A percentile compares a stretch with the other conserved stretches of the same genome.
These are phyloP conservation scores for Hydropsyche betteni DNA, from an alignment of 2,888 invertebrate species.

Conservation along the genomic window DNA sequence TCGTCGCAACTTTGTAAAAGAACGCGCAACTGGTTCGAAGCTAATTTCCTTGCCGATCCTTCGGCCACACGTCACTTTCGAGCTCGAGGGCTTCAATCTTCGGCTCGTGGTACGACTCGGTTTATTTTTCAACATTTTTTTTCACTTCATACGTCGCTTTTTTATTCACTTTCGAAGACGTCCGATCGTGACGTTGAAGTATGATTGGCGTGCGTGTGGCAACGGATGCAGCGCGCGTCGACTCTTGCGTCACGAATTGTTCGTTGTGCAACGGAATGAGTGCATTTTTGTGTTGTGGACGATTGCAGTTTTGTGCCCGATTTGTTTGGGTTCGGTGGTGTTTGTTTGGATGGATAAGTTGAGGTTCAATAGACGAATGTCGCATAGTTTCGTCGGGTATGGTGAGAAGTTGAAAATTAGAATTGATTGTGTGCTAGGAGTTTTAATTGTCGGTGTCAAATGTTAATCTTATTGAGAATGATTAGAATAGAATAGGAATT, in stretches of 20 bases:
- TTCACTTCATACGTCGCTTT: no score
- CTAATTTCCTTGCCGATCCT: conserved; percentile 10
- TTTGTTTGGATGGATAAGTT: no score
- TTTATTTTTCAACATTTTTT: no score
- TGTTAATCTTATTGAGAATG: no score
- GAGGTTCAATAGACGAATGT: no score
- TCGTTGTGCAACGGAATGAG: neutral
- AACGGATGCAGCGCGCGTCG: neutral
- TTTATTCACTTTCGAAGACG: neutral
- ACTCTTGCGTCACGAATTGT: conserved; percentile 4
- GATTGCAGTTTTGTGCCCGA: neutral
- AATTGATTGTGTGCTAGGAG: no score
- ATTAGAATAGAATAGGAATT: no score
- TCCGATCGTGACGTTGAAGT: conserved; percentile 18
- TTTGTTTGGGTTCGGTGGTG: no score
- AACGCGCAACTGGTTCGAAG: neutral
- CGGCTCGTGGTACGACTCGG: neutral
- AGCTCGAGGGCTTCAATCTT: conserved; percentile 19
- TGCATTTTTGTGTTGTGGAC: neutral
- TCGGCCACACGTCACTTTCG: neutral
- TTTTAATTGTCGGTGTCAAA: no score
- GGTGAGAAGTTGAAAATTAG: no score
- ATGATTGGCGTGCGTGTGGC: neutral
- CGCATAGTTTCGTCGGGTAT: no score
- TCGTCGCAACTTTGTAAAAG: no score